These are phyloP conservation scores for Brachyalestes nurse DNA, from an alignment of 2,797 vertebrate species.

Conservation along the genomic window DNA sequence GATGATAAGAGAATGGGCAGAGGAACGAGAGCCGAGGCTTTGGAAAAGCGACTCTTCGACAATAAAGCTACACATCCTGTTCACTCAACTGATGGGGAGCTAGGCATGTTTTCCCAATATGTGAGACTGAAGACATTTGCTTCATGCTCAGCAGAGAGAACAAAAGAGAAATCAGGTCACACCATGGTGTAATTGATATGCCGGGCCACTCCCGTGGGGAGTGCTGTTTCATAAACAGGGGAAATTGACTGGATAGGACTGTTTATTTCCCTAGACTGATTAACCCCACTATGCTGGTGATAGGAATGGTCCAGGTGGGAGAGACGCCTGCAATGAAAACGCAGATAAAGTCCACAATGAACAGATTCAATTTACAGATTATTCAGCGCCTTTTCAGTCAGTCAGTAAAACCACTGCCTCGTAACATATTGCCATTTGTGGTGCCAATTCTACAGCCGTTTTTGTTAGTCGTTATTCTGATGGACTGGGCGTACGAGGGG, in stretches of 20 bases:
- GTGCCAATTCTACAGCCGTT: not conserved
- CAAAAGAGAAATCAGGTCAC: conserved; percentile 52
- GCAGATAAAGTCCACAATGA: conserved; percentile 38
- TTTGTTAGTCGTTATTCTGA: conserved; percentile 33
- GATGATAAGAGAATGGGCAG: conserved; percentile 30
- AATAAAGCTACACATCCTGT: conserved; percentile 22
- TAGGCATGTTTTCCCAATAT: conserved; percentile 36
- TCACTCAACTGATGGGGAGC: conserved; percentile 9
- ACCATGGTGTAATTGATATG: conserved; percentile 56
- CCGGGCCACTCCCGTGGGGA: conserved; percentile 53
- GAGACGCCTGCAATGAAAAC: conserved; percentile 31
- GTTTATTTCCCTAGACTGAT: conserved; percentile 61
- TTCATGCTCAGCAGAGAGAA: conserved; percentile 29
- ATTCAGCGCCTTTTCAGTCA: conserved; percentile 26
- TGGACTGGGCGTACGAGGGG: conserved; percentile 43
- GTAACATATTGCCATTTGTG: not conserved
- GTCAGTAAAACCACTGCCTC: conserved; percentile 11
- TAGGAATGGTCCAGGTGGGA: conserved; percentile 45
- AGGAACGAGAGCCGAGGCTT: conserved; percentile 26
- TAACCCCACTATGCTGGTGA: conserved; percentile 43
- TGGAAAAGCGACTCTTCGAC: conserved; percentile 35
- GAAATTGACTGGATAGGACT: conserved; percentile 56
- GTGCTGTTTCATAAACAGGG: conserved; percentile 53
- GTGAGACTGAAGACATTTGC: conserved; percentile 21
- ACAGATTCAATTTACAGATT: conserved; percentile 49